Evolutionary conservation across 2,113 vertebrate species (phyloP).

Genomic region (Aegithalos caudatus): DNA sequence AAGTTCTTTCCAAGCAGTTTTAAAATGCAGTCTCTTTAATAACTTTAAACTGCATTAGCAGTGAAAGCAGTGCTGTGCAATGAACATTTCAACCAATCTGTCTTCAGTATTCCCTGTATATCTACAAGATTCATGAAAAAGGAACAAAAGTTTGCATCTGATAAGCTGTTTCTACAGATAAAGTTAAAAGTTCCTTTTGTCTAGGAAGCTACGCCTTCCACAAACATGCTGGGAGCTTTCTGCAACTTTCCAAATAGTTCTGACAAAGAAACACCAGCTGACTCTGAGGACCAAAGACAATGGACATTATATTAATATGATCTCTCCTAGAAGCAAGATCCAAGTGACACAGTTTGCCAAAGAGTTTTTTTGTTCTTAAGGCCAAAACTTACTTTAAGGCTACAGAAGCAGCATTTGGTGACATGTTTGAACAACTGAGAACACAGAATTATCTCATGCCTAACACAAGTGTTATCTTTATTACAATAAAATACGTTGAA

Average conservation of each 20-base stretch:
- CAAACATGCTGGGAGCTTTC: not conserved
- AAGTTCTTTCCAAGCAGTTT: not conserved
- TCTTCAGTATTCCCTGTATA: not conserved
- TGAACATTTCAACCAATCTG: not conserved
- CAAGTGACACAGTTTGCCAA: not conserved
- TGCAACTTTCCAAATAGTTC: not conserved
- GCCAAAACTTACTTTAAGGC: not conserved
- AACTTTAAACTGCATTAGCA: not conserved
- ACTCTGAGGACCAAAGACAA: not conserved
- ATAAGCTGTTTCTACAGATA: not conserved
- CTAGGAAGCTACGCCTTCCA: not conserved
- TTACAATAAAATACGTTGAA: not conserved
- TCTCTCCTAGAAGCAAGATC: not conserved
- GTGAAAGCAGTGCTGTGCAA: not conserved
- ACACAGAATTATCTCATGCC: not conserved
- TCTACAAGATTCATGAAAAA: not conserved
- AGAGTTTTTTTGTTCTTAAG: not conserved
- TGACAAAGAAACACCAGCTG: not conserved
- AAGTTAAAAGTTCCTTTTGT: not conserved
- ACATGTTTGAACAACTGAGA: not conserved
- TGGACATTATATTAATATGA: not conserved
- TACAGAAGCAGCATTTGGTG: not conserved
- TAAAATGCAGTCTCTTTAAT: slow-evolving; percentile 12
- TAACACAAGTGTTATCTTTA: not conserved
- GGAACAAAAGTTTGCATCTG: not conserved